A percentile compares a stretch with the other conserved stretches of the same genome.
phyloP scores from a whole-genome alignment of 2,888 invertebrate species.

The Tortricodes alternella region DNA sequence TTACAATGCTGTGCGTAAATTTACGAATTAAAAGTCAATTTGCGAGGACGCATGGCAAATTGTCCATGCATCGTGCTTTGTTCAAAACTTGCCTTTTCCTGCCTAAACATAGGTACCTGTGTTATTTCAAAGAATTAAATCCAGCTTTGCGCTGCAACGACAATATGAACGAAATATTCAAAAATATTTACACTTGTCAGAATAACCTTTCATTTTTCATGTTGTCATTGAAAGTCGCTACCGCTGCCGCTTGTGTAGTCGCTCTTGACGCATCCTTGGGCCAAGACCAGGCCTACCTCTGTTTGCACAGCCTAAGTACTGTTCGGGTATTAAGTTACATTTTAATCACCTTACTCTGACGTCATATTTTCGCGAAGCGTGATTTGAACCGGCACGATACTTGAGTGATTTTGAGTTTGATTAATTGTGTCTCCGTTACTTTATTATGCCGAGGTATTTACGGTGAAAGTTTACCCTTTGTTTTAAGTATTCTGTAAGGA shows the following conservation, averaged over 20 bases:
- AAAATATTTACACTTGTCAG: no score
- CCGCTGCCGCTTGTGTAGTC: conserved; percentile 34
- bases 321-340: conserved; percentile 47
- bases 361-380: conserved; percentile 51
- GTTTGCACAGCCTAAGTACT: conserved; percentile 47
- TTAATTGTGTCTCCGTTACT: background rate
- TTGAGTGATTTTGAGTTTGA: conserved; percentile 21
- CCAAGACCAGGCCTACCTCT: conserved; percentile 31
- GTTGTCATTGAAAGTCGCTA: background rate
- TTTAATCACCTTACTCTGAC: conserved; percentile 33
- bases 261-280: background rate
- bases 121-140: no score
- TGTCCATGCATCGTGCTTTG: no score
- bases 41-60: no score
- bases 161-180: no score
- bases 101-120: no score
- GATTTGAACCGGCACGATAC: conserved; percentile 6
- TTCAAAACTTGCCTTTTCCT: no score
- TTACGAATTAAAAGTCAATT: no score
- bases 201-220: no score
- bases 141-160: no score
- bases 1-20: no score
- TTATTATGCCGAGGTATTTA: background rate
- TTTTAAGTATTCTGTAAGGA: background rate
- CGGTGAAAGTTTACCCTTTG: background rate